Percentiles rank a stretch among this genome's conserved stretches.
These are phyloP conservation scores for Glareola pratincola DNA, from an alignment of 2,113 vertebrate species.

Conservation along the genomic window DNA sequence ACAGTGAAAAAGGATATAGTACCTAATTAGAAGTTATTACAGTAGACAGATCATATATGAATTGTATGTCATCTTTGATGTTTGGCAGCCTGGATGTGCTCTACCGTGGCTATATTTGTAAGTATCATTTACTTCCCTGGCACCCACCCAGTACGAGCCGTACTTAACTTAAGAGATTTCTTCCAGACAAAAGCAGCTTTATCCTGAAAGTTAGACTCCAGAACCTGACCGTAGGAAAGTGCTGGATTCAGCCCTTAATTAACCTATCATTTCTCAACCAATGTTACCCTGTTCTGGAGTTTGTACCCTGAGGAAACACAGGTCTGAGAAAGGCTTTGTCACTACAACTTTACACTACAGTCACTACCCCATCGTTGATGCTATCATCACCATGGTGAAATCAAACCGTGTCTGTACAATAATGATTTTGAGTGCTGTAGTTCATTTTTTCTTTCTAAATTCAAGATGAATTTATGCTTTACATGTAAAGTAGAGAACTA, in stretches of 20 bases:
- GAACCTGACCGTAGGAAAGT: background rate
- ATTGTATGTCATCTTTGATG: background rate
- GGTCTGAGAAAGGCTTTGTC: background rate
- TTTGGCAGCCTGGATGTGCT: background rate
- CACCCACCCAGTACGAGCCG: background rate
- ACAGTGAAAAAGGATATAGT: background rate
- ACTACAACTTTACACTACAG: background rate
- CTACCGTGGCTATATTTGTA: accelerated
- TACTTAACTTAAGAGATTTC: background rate
- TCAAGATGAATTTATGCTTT: background rate
- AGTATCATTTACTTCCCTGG: background rate
- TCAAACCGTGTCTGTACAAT: background rate
- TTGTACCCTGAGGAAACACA: background rate
- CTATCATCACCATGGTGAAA: background rate
- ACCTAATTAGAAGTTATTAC: background rate
- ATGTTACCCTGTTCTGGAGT: background rate
- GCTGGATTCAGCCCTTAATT: background rate
- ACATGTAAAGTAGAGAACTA: background rate
- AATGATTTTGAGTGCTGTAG: background rate
- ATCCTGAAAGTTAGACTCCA: background rate
- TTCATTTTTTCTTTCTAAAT: background rate
- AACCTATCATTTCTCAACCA: background rate
- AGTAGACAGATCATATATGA: background rate
- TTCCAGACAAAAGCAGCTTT: background rate
- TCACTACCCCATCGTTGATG: background rate